phyloP scores from a whole-genome alignment of 2,888 invertebrate genomes.

The Mesoligia furuncula region DNA sequence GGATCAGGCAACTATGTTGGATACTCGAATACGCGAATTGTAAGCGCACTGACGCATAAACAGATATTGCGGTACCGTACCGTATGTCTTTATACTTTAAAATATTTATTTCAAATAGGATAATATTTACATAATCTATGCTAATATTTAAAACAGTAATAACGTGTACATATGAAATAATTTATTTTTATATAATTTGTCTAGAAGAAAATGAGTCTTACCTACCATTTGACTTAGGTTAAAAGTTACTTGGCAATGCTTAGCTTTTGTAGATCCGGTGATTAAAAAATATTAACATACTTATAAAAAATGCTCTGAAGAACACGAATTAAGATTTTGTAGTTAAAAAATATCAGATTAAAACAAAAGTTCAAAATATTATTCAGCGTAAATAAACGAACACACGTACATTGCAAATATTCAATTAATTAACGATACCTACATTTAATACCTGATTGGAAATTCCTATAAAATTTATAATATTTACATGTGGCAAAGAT shows the following conservation, averaged over 20 bases:
- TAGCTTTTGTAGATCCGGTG: neutral
- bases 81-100: no score
- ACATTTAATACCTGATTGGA: neutral
- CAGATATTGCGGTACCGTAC: no score
- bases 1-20: neutral
- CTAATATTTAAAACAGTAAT: no score
- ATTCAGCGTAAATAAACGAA: neutral
- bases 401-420: neutral
- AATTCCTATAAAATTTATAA: conserved; percentile 2
- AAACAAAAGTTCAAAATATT: neutral
- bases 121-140: no score
- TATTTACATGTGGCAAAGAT: conserved; percentile 12
- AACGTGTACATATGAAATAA: no score
- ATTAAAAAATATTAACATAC: neutral
- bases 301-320: neutral
- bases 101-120: no score
- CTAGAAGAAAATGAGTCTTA: no score
- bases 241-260: neutral
- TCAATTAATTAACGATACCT: neutral
- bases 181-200: neutral
- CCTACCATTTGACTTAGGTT: neutral
- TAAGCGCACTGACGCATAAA: neutral
- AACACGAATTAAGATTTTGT: neutral
- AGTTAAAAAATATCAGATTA: neutral
- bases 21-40: neutral